A percentile compares a stretch with the other conserved stretches of the same genome.
phyloP scores from a whole-genome alignment of 2,888 invertebrate genomes.

The Punctoribates punctum region DNA sequence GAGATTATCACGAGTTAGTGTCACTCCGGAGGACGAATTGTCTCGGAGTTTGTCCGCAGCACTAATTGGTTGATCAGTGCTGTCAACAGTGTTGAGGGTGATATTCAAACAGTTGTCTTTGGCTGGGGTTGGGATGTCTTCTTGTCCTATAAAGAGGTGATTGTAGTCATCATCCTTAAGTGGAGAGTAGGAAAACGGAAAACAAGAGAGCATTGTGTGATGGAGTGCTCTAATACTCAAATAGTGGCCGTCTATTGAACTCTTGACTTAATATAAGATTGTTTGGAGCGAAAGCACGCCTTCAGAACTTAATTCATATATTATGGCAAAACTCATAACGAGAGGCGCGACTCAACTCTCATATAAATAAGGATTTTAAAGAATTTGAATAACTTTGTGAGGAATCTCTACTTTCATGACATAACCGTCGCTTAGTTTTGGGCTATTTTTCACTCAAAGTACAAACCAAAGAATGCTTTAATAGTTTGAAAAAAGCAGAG shows the following conservation, averaged over 20 bases:
- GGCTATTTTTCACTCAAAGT: background rate
- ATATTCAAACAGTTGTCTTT: constrained; percentile 18
- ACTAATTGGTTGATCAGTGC: background rate
- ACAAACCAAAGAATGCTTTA: background rate
- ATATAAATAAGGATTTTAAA: background rate
- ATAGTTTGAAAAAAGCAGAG: constrained; percentile 8
- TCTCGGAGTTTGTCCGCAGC: background rate
- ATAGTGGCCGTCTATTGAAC: constrained; percentile 9
- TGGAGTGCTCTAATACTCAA: background rate
- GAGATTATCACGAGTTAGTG: constrained; percentile 18
- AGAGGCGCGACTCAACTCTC: background rate
- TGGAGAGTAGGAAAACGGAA: constrained; percentile 26
- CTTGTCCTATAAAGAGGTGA: constrained; percentile 31
- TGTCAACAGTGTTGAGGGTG: background rate
- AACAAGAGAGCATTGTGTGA: constrained; percentile 34
- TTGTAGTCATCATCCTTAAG: constrained; percentile 31
- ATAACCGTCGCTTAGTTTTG: background rate
- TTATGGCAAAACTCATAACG: constrained; percentile 3
- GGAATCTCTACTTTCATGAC: background rate
- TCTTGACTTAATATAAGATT: constrained; percentile 9
- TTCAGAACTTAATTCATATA: constrained; percentile 15
- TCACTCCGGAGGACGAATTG: background rate
- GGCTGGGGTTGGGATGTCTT: background rate
- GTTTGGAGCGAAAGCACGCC: background rate
- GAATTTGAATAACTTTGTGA: background rate